Conservation (phyloP, 2,888 invertebrate species). For the Brenthis ino region DNA sequence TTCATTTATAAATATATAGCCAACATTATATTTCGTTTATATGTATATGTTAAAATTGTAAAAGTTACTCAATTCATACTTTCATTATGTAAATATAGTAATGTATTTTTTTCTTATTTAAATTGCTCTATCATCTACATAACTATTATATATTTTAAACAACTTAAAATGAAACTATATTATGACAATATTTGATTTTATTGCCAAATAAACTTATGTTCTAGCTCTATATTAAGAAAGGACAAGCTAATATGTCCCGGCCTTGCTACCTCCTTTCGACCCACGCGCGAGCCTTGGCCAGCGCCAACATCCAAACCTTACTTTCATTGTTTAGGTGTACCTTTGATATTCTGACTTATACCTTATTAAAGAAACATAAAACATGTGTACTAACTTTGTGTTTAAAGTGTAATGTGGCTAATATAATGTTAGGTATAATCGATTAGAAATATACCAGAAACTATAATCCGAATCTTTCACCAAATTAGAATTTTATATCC, state of each 20-base stretch:
- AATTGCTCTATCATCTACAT: not conserved
- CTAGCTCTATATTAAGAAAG: conserved; percentile 35
- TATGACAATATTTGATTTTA: conserved; percentile 12
- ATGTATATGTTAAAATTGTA: too few species aligned
- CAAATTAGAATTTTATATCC: too few species aligned
- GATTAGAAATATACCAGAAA: too few species aligned
- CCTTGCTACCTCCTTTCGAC: conserved; percentile 59
- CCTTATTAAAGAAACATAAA: not conserved
- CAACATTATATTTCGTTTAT: too few species aligned
- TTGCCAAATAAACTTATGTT: not conserved
- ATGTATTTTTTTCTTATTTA: too few species aligned
- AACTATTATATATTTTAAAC: not conserved
- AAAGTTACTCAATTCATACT: too few species aligned
- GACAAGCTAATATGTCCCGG: conserved; percentile 37
- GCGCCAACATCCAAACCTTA: conserved; percentile 67
- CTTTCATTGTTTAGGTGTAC: conserved; percentile 29
- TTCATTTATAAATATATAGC: not conserved
- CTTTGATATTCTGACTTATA: conserved; percentile 5
- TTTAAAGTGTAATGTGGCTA: too few species aligned
- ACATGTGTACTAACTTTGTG: not conserved
- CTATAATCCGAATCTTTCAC: too few species aligned
- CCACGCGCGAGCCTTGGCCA: conserved; percentile 72
- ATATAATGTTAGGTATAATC: too few species aligned
- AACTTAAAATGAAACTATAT: not conserved
- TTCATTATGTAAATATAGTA: too few species aligned